These are phyloP conservation scores for Pinna nobilis DNA, from an alignment of 1,140 invertebrate species.

Conservation along the genomic window DNA sequence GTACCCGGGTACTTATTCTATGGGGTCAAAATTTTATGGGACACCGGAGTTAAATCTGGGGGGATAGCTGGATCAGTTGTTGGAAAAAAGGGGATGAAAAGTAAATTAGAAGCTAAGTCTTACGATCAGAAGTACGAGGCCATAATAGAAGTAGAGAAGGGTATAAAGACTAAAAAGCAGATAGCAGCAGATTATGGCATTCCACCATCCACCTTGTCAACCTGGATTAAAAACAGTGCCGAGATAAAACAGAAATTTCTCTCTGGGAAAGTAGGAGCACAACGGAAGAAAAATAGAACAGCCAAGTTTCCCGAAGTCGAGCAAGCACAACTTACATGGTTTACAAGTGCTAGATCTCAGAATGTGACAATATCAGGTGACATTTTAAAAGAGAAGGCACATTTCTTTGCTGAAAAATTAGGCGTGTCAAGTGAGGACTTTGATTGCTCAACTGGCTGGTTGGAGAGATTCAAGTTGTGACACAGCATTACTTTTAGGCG, in stretches of 20 bases:
- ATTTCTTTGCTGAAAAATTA: slow-evolving; percentile 2
- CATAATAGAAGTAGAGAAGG: slow-evolving; percentile 9
- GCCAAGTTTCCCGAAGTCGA: slow-evolving; percentile 23
- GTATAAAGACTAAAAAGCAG: not conserved
- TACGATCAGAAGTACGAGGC: slow-evolving; percentile 16
- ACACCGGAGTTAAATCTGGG: too few relatives aligned
- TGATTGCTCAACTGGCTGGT: slow-evolving; percentile 24
- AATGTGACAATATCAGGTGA: slow-evolving; percentile 27
- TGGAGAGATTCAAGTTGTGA: slow-evolving; percentile 22
- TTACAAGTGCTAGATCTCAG: slow-evolving; percentile 14
- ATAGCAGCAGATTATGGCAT: not conserved
- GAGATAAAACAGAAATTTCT: slow-evolving; percentile 14
- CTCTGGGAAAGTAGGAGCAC: not conserved
- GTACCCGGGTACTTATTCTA: too few relatives aligned
- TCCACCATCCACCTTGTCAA: not conserved
- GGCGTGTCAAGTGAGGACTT: not conserved
- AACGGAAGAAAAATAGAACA: slow-evolving; percentile 19
- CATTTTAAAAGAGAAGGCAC: slow-evolving; percentile 18
- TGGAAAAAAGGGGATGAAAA: not conserved
- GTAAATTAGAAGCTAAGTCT: not conserved
- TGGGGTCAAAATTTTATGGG: too few relatives aligned
- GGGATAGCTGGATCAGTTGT: not conserved
- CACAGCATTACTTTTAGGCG: slow-evolving; percentile 26
- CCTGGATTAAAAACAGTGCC: slow-evolving; percentile 29
- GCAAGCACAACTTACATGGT: slow-evolving; percentile 24